Base-by-base conservation (phyloP, 2,113 vertebrate species). In the Cololabis saira region DNA sequence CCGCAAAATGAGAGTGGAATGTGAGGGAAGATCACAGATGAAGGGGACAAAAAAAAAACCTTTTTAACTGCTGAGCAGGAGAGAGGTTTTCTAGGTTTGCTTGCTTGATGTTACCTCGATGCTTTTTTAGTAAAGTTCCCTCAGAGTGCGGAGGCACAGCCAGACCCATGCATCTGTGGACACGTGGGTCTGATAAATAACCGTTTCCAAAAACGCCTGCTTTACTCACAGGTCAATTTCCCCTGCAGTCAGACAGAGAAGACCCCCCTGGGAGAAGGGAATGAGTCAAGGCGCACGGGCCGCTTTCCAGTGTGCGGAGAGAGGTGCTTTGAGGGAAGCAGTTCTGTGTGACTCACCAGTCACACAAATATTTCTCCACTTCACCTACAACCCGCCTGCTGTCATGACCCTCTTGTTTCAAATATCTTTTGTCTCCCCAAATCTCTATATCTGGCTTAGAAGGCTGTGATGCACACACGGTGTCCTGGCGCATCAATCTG, bases 201-300 rank as follows among this genome's bases (percentile, higher is more conserved):
- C 33, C 33, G 10, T 37, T 27, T 37, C 33, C 33, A 37, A 44
- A 15, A 44, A 44, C 16, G 43, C 16, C 16, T 16, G 14, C 43
- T 44, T 44, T 44, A 16, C 43, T 44, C 43, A 44, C 83, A 80
- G 85, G 82, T 85, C 83, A 76, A 81, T 90, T 87, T 80, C 80
- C 80, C 66, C 66, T 67, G 81, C 80, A 76, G 83, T 74, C 73
- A 67, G 87, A 80, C 78, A 61, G 87, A 65, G 71, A 74, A 63
- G 86, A 77, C 80, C 80, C 85, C 89, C 80, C 2, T 6, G 48
- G 57, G 85, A 81, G 83, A 80, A 57, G 49, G 52, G 80, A 85
- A 90, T 83, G 84, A 88, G 82, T 84, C 76, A 61, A 80, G 78
- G 67, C 47, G 13, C 47, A 14, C 48, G 30, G 72, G 55, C 81